A percentile compares a stretch with the other conserved stretches of the same genome.
Evolutionary conservation across 2,113 vertebrate species (phyloP).

Genomic region (Fregetta grallaria): DNA sequence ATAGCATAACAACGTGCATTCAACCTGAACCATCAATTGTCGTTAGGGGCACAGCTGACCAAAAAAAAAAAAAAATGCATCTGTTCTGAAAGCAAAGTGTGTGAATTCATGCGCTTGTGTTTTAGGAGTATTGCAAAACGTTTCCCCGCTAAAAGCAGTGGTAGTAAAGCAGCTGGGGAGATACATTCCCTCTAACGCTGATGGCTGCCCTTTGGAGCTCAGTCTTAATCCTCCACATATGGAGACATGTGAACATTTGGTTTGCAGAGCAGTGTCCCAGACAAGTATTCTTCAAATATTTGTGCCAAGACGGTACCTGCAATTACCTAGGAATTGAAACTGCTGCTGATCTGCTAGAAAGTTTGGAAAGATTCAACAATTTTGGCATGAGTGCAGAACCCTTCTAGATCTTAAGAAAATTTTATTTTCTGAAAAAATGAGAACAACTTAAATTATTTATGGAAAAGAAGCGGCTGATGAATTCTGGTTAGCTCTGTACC

Average conservation of each 20-base stretch:
- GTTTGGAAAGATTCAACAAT: background rate
- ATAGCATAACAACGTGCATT: background rate
- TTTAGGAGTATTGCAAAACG: background rate
- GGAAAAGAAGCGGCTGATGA: background rate
- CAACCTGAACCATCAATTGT: background rate
- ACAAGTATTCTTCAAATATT: background rate
- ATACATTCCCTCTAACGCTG: background rate
- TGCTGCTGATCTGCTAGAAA: background rate
- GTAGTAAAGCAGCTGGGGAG: constrained; percentile 23
- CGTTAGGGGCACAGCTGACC: background rate
- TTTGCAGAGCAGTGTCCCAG: background rate
- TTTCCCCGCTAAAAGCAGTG: background rate
- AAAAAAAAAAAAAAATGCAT: background rate
- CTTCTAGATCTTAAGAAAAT: background rate
- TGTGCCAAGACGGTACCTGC: background rate
- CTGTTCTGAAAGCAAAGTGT: background rate
- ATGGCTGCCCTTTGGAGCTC: constrained; percentile 26
- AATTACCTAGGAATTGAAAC: background rate
- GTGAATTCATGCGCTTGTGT: background rate
- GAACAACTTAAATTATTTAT: background rate
- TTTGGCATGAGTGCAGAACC: background rate
- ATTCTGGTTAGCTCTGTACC: background rate
- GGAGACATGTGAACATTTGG: background rate
- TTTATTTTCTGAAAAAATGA: background rate
- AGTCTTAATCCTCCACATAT: constrained; percentile 5